phyloP scores from a whole-genome alignment of 2,113 vertebrate genomes.

The Setophaga coronata region DNA sequence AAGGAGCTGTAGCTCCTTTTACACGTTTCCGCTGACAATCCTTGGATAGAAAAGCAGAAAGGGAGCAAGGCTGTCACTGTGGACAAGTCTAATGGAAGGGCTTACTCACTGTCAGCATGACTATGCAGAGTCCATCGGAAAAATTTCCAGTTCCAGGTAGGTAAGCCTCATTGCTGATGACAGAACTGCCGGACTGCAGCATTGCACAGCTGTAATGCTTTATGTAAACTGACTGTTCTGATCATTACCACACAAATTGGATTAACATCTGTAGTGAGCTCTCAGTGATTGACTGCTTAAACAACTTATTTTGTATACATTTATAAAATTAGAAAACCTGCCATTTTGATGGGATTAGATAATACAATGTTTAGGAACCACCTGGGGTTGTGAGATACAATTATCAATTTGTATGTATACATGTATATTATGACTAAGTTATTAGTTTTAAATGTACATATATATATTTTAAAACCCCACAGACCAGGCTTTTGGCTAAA shows the following conservation, averaged over 20 bases:
- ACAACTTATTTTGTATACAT: not conserved
- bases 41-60: not conserved
- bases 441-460: not conserved
- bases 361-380: not conserved
- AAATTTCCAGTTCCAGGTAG: not conserved
- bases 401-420: not conserved
- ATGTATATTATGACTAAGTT: not conserved
- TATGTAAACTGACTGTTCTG: conserved; percentile 20
- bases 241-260: conserved; percentile 42
- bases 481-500: not conserved
- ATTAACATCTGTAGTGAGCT: conserved; percentile 18
- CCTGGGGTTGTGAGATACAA: not conserved
- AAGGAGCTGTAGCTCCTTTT: conserved; percentile 47
- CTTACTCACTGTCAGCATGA: not conserved
- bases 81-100: not conserved
- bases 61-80: not conserved
- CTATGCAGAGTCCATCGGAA: not conserved
- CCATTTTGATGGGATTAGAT: not conserved
- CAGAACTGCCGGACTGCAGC: not conserved
- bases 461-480: not conserved
- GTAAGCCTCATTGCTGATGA: not conserved
- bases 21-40: not conserved
- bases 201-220: not conserved
- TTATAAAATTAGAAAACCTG: not conserved
- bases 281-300: conserved; percentile 9